Percentiles rank a stretch among this genome's conserved stretches.
These are phyloP conservation scores for Leptinotarsa rubiginosa DNA, from an alignment of 2,888 invertebrate species.

Conservation along the genomic window DNA sequence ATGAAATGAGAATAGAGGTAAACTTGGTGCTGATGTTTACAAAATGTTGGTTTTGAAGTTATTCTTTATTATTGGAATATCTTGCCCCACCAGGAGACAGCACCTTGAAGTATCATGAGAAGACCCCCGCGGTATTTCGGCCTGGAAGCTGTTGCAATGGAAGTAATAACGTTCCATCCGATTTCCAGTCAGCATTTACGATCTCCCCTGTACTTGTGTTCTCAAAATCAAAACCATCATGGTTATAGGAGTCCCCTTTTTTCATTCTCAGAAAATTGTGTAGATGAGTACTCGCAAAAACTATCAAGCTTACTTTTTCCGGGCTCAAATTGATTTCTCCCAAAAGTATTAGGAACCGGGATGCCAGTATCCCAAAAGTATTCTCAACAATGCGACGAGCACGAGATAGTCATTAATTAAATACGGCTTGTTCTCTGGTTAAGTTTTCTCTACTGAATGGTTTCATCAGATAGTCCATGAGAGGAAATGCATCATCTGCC, in stretches of 20 bases:
- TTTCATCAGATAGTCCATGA: constrained; percentile 24
- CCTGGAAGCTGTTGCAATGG: too few relatives aligned
- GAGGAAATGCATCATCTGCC: constrained; percentile 33
- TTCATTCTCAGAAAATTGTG: constrained; percentile 27
- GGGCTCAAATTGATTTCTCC: constrained; percentile 29
- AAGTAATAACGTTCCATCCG: too few relatives aligned
- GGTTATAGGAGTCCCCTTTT: too few relatives aligned
- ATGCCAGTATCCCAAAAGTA: constrained; percentile 34
- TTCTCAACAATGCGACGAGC: constrained; percentile 34
- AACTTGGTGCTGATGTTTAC: too few relatives aligned
- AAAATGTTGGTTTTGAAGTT: too few relatives aligned
- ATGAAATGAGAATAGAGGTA: too few relatives aligned
- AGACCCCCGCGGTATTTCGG: too few relatives aligned
- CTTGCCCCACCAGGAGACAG: constrained; percentile 17
- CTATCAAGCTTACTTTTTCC: constrained; percentile 25
- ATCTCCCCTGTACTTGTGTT: too few relatives aligned
- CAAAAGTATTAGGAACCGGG: constrained; percentile 34
- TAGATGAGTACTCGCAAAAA: constrained; percentile 4
- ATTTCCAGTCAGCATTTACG: too few relatives aligned
- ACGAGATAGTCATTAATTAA: constrained; percentile 32
- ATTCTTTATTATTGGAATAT: constrained; percentile 9
- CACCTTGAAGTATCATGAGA: background rate
- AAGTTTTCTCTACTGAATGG: constrained; percentile 19
- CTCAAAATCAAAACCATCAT: too few relatives aligned
- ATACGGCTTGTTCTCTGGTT: constrained; percentile 25